Evolutionary conservation across 2,888 invertebrate genomes (phyloP).

Genomic region (Nomada goodeniana): DNA sequence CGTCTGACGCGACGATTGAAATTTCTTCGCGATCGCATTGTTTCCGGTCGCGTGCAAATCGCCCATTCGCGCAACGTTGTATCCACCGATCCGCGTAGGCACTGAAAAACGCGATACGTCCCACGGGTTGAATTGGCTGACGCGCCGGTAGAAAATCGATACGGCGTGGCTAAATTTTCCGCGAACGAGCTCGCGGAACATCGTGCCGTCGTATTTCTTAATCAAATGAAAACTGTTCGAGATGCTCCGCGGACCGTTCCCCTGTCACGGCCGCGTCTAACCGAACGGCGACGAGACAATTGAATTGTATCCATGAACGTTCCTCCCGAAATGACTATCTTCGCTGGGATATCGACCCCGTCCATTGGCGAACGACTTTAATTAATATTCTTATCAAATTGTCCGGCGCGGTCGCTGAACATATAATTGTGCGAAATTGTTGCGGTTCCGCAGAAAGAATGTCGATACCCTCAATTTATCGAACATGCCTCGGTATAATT

Average conservation of each 20-base stretch:
- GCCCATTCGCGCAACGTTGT: constrained; percentile 10
- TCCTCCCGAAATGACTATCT: constrained; percentile 5
- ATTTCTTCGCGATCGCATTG: constrained; percentile 30
- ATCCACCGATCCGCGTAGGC: constrained; percentile 27
- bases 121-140: constrained; percentile 19
- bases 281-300: constrained; percentile 12
- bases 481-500: constrained; percentile 20
- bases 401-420: background rate
- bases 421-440: constrained; percentile 26
- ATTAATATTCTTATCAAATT: constrained; percentile 33
- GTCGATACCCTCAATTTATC: constrained; percentile 35
- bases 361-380: constrained; percentile 1
- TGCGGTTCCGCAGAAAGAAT: background rate
- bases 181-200: constrained; percentile 14
- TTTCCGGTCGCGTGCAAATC: constrained; percentile 2
- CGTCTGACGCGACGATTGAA: constrained; percentile 19
- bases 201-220: constrained; percentile 19
- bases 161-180: constrained; percentile 27
- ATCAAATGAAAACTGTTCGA: constrained; percentile 37
- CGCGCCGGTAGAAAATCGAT: constrained; percentile 38
- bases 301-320: constrained; percentile 13
- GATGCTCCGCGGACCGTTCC: background rate
- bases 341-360: background rate
- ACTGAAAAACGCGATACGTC: constrained; percentile 31
- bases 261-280: background rate